A percentile compares a stretch with the other conserved stretches of the same genome.
These are phyloP conservation scores for Fistularia tabacaria DNA, from an alignment of 2,797 vertebrate genomes.

Conservation along the genomic window DNA sequence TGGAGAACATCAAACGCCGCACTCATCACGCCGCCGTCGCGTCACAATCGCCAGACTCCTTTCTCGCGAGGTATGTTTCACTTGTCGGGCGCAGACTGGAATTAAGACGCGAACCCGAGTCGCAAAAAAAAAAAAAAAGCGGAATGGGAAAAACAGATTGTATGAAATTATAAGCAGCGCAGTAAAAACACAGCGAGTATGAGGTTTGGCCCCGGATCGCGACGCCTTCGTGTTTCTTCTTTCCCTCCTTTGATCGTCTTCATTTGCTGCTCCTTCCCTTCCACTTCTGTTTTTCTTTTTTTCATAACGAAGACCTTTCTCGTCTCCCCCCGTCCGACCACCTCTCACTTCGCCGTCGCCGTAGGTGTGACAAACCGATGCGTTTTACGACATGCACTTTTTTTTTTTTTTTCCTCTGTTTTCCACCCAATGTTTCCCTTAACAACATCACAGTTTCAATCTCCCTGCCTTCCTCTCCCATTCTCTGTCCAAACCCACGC, in stretches of 20 bases:
- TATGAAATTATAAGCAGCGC: slow-evolving; percentile 6
- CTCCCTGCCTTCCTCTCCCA: slow-evolving; percentile 23
- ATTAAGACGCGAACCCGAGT: neutral
- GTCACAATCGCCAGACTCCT: no score
- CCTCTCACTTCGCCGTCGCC: neutral
- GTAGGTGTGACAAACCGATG: slow-evolving; percentile 5
- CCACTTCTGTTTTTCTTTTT: neutral
- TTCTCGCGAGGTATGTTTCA: no score
- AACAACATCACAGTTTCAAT: slow-evolving; percentile 38
- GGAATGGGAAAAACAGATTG: slow-evolving; percentile 1
- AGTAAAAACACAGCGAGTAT: neutral
- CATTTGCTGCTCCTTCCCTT: neutral
- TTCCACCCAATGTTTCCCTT: slow-evolving; percentile 31
- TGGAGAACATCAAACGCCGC: no score
- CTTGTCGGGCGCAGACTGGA: slow-evolving; percentile 2
- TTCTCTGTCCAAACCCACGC: slow-evolving; percentile 44
- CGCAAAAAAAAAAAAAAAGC: no score
- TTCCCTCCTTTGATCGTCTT: neutral
- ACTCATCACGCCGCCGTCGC: no score
- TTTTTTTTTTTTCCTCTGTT: slow-evolving; percentile 15
- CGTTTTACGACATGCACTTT: slow-evolving; percentile 1
- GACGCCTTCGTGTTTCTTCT: no score
- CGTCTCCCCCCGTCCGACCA: no score
- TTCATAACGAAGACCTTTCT: no score
- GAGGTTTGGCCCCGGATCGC: slow-evolving; percentile 10